A percentile compares a stretch with the other conserved stretches of the same genome.
phyloP scores from a whole-genome alignment of 2,113 vertebrate species.

The Cyprinodon variegatus region DNA sequence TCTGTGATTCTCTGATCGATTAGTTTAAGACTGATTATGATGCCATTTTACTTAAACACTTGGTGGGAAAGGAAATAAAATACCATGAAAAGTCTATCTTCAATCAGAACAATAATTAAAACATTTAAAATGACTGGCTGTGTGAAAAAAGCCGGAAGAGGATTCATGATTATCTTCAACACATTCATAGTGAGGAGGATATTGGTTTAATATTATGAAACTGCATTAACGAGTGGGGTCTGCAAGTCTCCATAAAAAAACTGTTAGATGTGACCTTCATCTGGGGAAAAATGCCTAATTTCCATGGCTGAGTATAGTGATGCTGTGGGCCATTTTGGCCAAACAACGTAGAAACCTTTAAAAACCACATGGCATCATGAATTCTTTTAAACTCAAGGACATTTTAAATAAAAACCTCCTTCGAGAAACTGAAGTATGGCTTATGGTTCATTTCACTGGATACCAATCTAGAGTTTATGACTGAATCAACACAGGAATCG shows the following conservation, averaged over 20 bases:
- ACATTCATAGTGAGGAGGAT: not conserved
- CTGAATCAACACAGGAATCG: not conserved
- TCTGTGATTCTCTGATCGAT: too few relatives aligned
- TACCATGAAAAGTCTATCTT: too few relatives aligned
- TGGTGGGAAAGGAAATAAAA: too few relatives aligned
- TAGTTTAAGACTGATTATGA: too few relatives aligned
- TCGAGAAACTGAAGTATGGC: not conserved
- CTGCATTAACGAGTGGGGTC: too few relatives aligned
- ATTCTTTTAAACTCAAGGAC: not conserved
- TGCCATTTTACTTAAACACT: too few relatives aligned
- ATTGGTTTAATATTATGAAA: too few relatives aligned
- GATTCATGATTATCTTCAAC: not conserved
- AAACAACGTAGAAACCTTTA: not conserved
- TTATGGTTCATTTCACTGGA: not conserved
- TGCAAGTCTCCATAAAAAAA: not conserved
- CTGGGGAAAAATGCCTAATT: not conserved
- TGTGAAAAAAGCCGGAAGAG: too few relatives aligned
- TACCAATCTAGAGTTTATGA: not conserved
- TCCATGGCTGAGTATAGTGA: not conserved
- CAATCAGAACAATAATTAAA: too few relatives aligned
- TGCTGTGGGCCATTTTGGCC: not conserved
- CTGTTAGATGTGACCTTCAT: not conserved
- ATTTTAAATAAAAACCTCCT: not conserved
- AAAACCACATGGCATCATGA: not conserved
- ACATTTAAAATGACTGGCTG: too few relatives aligned